A percentile compares a stretch with the other conserved stretches of the same genome.
Evolutionary conservation across 2,888 invertebrate species (phyloP).

Genomic region (Megaustenia siamemsis): DNA sequence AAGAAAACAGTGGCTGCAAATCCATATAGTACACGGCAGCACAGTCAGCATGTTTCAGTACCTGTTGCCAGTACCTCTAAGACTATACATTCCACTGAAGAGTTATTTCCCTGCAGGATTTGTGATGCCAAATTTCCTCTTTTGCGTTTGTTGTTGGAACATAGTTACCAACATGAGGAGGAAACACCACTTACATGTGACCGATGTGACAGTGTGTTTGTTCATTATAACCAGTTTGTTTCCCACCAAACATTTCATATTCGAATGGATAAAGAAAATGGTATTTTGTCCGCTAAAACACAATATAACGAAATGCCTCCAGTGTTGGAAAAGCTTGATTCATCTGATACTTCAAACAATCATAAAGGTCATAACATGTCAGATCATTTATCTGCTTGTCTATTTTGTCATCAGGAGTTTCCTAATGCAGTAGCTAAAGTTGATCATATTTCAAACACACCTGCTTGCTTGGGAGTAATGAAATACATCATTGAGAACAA

Average conservation of each 20-base stretch:
- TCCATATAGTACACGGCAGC: too few relatives aligned
- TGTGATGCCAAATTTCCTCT: slow-evolving; percentile 27
- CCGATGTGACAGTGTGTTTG: slow-evolving; percentile 14
- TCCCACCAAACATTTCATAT: slow-evolving; percentile 44
- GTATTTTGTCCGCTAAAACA: too few relatives aligned
- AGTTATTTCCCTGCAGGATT: slow-evolving; percentile 21
- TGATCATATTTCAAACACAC: neutral
- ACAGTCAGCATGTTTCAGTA: too few relatives aligned
- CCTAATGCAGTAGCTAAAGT: neutral
- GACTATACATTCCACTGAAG: neutral
- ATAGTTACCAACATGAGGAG: slow-evolving; percentile 43
- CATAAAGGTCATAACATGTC: neutral
- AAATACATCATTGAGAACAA: slow-evolving; percentile 6
- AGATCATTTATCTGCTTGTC: neutral
- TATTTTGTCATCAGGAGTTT: slow-evolving; percentile 23
- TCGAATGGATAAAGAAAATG: slow-evolving; percentile 45
- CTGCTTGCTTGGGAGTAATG: neutral
- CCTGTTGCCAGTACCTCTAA: neutral
- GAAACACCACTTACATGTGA: slow-evolving; percentile 25
- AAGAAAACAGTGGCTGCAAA: neutral
- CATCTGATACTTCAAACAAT: neutral
- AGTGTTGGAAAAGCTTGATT: neutral
- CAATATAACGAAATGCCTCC: neutral
- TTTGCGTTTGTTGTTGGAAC: slow-evolving; percentile 27
- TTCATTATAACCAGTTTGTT: slow-evolving; percentile 37